phyloP scores from a whole-genome alignment of 2,888 invertebrate genomes.

The Monochamus alternatus region DNA sequence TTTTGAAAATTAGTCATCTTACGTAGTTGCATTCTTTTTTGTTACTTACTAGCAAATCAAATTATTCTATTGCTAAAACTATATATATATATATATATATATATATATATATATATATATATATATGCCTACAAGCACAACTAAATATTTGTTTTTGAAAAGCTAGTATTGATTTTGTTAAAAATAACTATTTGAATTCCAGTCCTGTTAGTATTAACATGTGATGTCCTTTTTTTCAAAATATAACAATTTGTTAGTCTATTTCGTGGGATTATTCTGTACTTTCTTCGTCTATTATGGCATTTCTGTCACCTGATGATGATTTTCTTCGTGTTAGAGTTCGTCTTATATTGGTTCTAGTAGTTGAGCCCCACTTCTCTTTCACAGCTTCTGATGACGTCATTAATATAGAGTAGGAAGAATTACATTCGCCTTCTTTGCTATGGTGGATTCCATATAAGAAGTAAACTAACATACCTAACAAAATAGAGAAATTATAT shows the following conservation, averaged over 20 bases:
- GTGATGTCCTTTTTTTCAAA: neutral
- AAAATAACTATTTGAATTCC: too few species aligned
- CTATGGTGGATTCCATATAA: slow-evolving; percentile 90
- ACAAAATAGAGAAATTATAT: slow-evolving; percentile 53
- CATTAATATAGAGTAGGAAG: slow-evolving; percentile 78
- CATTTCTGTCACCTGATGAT: slow-evolving; percentile 67
- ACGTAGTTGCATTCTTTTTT: too few species aligned
- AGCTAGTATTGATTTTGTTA: too few species aligned
- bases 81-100: too few species aligned
- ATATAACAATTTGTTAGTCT: neutral
- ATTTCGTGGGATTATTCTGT: slow-evolving; percentile 52
- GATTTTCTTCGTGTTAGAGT: slow-evolving; percentile 66
- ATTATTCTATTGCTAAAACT: too few species aligned
- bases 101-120: too few species aligned
- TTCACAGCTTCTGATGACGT: slow-evolving; percentile 78
- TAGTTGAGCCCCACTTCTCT: slow-evolving; percentile 77
- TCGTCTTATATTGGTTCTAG: slow-evolving; percentile 65
- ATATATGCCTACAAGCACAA: too few species aligned
- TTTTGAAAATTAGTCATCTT: too few species aligned
- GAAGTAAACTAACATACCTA: slow-evolving; percentile 88
- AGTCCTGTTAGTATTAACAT: too few species aligned
- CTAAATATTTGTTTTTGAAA: too few species aligned
- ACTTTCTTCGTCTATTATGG: slow-evolving; percentile 67
- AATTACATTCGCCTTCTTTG: slow-evolving; percentile 80
- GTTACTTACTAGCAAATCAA: too few species aligned